Conservation (phyloP, 2,797 vertebrate species). For the Acanthurus lineatus region DNA sequence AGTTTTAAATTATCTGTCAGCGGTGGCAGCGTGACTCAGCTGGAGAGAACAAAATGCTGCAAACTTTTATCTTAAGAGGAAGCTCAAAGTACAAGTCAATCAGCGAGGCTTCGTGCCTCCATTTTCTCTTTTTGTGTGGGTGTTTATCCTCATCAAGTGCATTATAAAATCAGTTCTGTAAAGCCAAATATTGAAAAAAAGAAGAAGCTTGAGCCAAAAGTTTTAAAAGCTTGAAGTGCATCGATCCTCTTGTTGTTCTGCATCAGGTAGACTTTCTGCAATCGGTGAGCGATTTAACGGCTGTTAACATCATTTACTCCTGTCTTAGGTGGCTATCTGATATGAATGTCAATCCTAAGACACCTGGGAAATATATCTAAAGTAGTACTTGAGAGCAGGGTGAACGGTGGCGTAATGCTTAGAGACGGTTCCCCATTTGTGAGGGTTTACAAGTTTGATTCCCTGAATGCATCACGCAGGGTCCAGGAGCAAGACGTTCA, state of each 20-base stretch:
- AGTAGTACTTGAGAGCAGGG: background rate
- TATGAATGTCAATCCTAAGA: conserved; percentile 46
- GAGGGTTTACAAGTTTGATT: conserved; percentile 7
- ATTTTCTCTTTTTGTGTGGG: background rate
- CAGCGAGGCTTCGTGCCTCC: background rate
- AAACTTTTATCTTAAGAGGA: conserved; percentile 25
- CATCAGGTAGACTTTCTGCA: background rate
- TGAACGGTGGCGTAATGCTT: background rate
- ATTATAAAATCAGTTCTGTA: background rate
- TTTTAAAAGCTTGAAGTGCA: background rate
- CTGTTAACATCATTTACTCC: conserved; percentile 34
- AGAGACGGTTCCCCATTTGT: no score
- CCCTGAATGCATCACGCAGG: background rate
- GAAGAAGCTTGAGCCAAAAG: no score
- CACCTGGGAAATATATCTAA: conserved; percentile 37
- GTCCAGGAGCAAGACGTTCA: conserved; percentile 12
- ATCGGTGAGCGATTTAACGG: background rate
- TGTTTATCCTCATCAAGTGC: background rate
- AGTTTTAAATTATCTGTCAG: conserved; percentile 53
- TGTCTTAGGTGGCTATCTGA: conserved; percentile 6
- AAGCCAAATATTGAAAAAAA: background rate
- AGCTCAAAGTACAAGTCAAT: conserved; percentile 22
- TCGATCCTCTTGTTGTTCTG: conserved; percentile 21
- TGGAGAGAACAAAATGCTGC: conserved; percentile 16
- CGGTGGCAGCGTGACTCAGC: conserved; percentile 26